A percentile compares a stretch with the other conserved stretches of the same genome.
phyloP scores from a whole-genome alignment of 2,113 vertebrate genomes.

The Halcyon malimbica region DNA sequence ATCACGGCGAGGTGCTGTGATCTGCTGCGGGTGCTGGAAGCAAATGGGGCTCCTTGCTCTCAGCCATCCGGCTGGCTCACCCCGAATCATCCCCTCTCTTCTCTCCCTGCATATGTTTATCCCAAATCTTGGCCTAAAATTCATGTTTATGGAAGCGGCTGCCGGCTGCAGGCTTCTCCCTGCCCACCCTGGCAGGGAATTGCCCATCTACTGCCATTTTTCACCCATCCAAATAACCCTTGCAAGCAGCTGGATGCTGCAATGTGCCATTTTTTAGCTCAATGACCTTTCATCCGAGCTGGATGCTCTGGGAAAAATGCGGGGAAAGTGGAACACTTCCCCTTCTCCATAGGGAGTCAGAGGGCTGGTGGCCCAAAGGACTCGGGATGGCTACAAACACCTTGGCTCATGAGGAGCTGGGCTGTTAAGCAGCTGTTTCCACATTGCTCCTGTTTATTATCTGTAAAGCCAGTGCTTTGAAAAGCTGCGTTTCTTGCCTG shows the following conservation, averaged over 20 bases:
- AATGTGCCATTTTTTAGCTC: not conserved
- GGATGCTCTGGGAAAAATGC: not conserved
- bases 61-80: not conserved
- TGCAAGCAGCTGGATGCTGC: not conserved
- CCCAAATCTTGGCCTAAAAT: not conserved
- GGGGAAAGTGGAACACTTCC: not conserved
- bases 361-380: not conserved
- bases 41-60: accelerated
- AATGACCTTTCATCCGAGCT: not conserved
- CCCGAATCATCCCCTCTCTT: accelerated
- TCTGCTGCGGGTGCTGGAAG: not conserved
- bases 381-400: not conserved
- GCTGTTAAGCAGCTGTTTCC: not conserved
- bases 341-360: not conserved
- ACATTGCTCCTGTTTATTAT: not conserved
- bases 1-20: accelerated
- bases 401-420: accelerated
- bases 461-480: not conserved
- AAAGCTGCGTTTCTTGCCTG: not conserved
- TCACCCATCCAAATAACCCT: not conserved
- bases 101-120: not conserved
- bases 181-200: not conserved
- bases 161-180: not conserved
- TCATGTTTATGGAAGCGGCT: not conserved
- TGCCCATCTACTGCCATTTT: not conserved